Evolutionary conservation across 2,888 invertebrate species (phyloP).

Genomic region (Notodonta ziczac): DNA sequence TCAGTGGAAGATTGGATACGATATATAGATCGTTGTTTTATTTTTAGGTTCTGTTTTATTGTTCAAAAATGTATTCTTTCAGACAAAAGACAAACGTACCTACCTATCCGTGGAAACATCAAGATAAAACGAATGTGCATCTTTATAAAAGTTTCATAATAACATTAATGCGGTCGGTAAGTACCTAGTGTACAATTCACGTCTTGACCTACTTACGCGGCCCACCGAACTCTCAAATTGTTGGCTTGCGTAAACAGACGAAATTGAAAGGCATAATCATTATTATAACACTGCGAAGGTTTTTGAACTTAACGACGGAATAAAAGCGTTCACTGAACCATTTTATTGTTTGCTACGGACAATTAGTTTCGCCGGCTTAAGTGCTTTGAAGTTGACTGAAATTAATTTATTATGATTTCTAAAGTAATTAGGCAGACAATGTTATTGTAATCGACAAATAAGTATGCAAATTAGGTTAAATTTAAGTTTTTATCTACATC

Average conservation of each 20-base stretch:
- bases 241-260: slow-evolving; percentile 52
- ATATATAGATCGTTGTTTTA: too few relatives aligned
- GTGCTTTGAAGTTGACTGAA: not conserved
- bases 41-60: too few relatives aligned
- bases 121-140: slow-evolving; percentile 15
- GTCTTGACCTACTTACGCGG: slow-evolving; percentile 53
- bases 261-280: slow-evolving; percentile 57
- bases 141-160: slow-evolving; percentile 35
- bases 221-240: slow-evolving; percentile 29
- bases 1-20: too few relatives aligned
- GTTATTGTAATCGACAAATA: not conserved
- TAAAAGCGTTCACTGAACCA: slow-evolving; percentile 6
- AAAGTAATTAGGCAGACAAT: not conserved
- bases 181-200: slow-evolving; percentile 14
- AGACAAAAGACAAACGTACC: too few relatives aligned
- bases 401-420: not conserved
- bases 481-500: not conserved
- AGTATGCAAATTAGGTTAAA: not conserved
- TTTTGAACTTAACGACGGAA: slow-evolving; percentile 20
- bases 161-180: slow-evolving; percentile 9
- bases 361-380: slow-evolving; percentile 2
- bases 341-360: slow-evolving; percentile 8
- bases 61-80: too few relatives aligned
- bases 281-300: slow-evolving; percentile 41
- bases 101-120: not conserved